Conservation (phyloP, 2,113 vertebrate species). For the Rhinoptilus africanus region DNA sequence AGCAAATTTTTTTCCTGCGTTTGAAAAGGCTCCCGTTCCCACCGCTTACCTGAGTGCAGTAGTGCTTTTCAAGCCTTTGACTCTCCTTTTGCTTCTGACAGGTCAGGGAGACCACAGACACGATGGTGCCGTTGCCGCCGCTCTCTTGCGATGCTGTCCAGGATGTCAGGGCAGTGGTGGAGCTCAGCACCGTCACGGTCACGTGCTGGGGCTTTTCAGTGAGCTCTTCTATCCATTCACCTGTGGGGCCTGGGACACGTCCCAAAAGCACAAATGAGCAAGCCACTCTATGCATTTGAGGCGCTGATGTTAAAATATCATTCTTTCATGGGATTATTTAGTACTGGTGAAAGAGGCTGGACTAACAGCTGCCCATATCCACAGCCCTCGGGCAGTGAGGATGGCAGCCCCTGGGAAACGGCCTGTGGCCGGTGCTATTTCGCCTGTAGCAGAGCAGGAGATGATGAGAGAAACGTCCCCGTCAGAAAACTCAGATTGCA, state of each 20-base stretch:
- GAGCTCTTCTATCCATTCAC: constrained; percentile 88
- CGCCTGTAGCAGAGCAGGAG: background rate
- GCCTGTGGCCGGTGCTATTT: background rate
- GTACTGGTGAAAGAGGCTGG: no score
- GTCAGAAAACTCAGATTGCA: background rate
- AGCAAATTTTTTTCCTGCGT: background rate
- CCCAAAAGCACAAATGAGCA: background rate
- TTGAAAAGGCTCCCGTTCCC: background rate
- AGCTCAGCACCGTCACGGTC: constrained; percentile 79
- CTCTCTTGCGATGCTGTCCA: constrained; percentile 79
- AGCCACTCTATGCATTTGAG: background rate
- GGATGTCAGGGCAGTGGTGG: constrained; percentile 84
- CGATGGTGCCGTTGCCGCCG: constrained; percentile 79
- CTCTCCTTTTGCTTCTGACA: constrained; percentile 88
- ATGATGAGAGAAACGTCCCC: rapidly evolving
- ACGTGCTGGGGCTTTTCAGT: constrained; percentile 85
- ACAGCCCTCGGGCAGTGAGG: background rate
- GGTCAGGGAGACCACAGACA: constrained; percentile 90
- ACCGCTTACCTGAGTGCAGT: constrained; percentile 85
- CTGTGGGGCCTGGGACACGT: constrained; percentile 75
- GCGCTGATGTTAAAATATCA: background rate
- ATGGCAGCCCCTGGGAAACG: background rate
- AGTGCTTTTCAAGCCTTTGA: constrained; percentile 90
- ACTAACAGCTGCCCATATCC: background rate
- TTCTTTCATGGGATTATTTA: background rate